Evolutionary conservation across 2,888 invertebrate species (phyloP).

Genomic region (Phengaris arion): DNA sequence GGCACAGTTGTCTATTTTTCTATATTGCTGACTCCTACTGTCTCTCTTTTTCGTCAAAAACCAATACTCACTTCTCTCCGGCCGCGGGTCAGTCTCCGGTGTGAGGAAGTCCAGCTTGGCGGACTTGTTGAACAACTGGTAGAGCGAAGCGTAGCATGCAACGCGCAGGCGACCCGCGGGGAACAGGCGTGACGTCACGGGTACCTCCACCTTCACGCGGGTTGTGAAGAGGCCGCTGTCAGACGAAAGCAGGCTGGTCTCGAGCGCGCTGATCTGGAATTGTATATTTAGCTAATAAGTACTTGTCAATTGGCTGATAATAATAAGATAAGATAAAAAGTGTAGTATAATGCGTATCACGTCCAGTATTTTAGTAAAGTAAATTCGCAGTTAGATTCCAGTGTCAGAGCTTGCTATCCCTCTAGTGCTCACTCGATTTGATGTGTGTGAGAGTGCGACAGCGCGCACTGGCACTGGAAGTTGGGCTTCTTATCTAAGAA

Average conservation of each 20-base stretch:
- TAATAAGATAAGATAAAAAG: too few relatives aligned
- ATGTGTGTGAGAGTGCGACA: too few relatives aligned
- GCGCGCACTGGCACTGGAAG: too few relatives aligned
- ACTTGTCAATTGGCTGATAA: background rate
- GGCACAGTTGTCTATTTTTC: too few relatives aligned
- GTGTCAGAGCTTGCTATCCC: too few relatives aligned
- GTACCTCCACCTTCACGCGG: slow-evolving; percentile 79
- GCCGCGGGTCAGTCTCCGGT: slow-evolving; percentile 86
- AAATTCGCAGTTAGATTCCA: too few relatives aligned
- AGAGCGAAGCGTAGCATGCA: slow-evolving; percentile 85
- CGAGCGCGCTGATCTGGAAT: slow-evolving; percentile 65
- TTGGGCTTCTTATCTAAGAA: too few relatives aligned
- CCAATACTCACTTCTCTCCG: slow-evolving; percentile 84
- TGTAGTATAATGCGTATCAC: too few relatives aligned
- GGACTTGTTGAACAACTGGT: slow-evolving; percentile 83
- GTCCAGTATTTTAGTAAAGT: too few relatives aligned
- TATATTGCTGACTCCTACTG: background rate
- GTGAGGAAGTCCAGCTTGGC: slow-evolving; percentile 85
- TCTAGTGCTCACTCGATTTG: too few relatives aligned
- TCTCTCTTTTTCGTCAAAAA: background rate
- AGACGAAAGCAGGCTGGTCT: slow-evolving; percentile 65
- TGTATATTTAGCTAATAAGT: background rate
- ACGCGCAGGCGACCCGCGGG: slow-evolving; percentile 82
- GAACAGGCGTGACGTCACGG: slow-evolving; percentile 79
- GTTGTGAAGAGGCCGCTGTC: slow-evolving; percentile 77